Evolutionary conservation across 2,888 invertebrate genomes (phyloP), one percentile per base, ranked within the genome.

Genomic region (Heliconius sara): DNA sequence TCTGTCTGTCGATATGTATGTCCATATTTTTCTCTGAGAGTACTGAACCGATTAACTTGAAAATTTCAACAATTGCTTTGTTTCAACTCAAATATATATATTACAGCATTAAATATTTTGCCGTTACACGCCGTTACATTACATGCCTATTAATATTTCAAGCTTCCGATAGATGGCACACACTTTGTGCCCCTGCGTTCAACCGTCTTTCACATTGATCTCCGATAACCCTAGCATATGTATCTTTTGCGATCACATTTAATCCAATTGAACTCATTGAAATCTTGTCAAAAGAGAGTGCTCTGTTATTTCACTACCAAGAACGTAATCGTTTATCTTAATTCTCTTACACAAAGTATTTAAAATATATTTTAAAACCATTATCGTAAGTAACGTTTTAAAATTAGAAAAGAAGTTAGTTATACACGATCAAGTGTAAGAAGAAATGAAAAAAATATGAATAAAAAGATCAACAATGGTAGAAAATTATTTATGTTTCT

Each of bases 401-500:
- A 60, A 73, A 25, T 73, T 70, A 47, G 25, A 2, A 43, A 68
- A 43, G 1, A n/a, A 39, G 34, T n/a, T n/a, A n/a, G n/a, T n/a
- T 5, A n/a, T n/a, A n/a, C 6, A 68, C 0, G 22, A 4, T 7
- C 30, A n/a, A 12, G 27, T 71, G n/a, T 22, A 52, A 57, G 12
- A 22, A 57, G 22, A 72, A 52, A 52, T 27, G 2, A 6, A 30
- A 27, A 72, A 57, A 22, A 0, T 27, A 13, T 72, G 30, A 25
- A 27, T 16, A 27, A 72, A 43, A 16, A 25, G 25, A 9, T 19
- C 13, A 25, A 63, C 39, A 25, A 39, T 43, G 19, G 3, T 47
- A 34, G 77, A 75, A 80, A 75, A 78, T 78, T 67, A 39, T 25
- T 78, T 72, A 72, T 79, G n/a, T 84, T 85, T 87, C 83, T 87